Evolutionary conservation across 1,140 invertebrate genomes (phyloP), one percentile per base, ranked within the genome.

Genomic region (Aricia agestis): DNA sequence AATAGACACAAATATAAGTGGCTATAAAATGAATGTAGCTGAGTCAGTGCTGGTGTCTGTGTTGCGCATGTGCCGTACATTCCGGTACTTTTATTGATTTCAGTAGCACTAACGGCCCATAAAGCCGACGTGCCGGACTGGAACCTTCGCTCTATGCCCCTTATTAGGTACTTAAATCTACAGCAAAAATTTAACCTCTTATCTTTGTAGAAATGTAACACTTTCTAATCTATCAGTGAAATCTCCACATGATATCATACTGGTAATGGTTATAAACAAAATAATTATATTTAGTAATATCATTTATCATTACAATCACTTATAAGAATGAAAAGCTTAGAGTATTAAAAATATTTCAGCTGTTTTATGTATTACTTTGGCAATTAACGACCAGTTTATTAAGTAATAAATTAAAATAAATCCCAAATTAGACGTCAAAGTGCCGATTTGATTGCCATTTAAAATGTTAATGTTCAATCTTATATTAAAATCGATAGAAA

Each of bases 1-100:
- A 85, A 91, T 92, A 92, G 88, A 92, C 85, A 91, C 87, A 89
- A 90, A 90, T 88, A 90, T 85, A 90, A 91, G 84, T 88, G 89
- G 82, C 87, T 89, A 91, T 91, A 89, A 91, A 91, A 88, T 79
- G 80, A 89, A 87, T 89, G 85, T 91, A 91, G 89, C 89, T 89
- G 86, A 90, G 76, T 91, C 87, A 88, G 89, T 84, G 76, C 73
- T 80, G 82, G 77, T 72, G 80, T 72, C 74, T 83, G 78, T 82
- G 83, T 77, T 86, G 92, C 92, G 92, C 92, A 92, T 92, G 92
- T 87, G 90, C 92, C 85, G 89, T 92, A 90, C 91, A 92, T 92
- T 92, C 91, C 83, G 91, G 91, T 86, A 93, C 92, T 93, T 93
- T 93, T 93, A 93, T 93, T 93, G 93, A 93, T 93, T 93, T 93